Evolutionary conservation across 2,888 invertebrate genomes (phyloP).

Genomic region (Drosophila lutescens): DNA sequence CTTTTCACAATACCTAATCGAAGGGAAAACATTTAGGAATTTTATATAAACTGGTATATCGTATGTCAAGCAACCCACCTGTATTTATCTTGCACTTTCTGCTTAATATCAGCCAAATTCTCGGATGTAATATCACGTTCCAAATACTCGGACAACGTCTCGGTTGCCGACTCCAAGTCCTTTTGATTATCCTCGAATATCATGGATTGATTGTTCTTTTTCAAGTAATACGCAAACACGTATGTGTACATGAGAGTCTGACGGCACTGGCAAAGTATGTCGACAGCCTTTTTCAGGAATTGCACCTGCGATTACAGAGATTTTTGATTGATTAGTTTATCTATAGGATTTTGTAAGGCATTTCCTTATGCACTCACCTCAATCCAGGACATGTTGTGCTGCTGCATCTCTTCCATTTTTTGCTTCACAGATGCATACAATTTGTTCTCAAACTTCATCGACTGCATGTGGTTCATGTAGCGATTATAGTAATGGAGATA

Average conservation of each 20-base stretch:
- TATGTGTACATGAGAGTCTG: conserved; percentile 99
- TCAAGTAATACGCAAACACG: conserved; percentile 99
- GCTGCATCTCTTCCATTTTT: conserved; percentile 99
- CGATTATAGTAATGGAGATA: conserved; percentile 99
- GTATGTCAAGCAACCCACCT: conserved; percentile 86
- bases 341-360: background rate
- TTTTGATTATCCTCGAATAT: conserved; percentile 99
- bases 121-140: conserved; percentile 99
- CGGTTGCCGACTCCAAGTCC: conserved; percentile 98
- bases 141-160: conserved; percentile 98
- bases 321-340: background rate
- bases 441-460: conserved; percentile 98
- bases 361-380: conserved; percentile 87
- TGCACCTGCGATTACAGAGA: conserved; percentile 89
- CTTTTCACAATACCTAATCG: conserved; percentile 96
- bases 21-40: background rate
- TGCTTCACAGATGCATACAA: conserved; percentile 97
- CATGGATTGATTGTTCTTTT: conserved; percentile 98
- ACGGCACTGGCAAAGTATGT: conserved; percentile 97
- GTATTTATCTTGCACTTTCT: conserved; percentile 99
- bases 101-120: conserved; percentile 98
- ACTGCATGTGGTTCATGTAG: conserved; percentile 99
- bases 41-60: too few relatives aligned
- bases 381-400: conserved; percentile 99
- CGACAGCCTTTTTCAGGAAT: conserved; percentile 98